A percentile compares a stretch with the other conserved stretches of the same genome.
Evolutionary conservation across 2,113 vertebrate species (phyloP).

Genomic region (Terrapene triunguis): DNA sequence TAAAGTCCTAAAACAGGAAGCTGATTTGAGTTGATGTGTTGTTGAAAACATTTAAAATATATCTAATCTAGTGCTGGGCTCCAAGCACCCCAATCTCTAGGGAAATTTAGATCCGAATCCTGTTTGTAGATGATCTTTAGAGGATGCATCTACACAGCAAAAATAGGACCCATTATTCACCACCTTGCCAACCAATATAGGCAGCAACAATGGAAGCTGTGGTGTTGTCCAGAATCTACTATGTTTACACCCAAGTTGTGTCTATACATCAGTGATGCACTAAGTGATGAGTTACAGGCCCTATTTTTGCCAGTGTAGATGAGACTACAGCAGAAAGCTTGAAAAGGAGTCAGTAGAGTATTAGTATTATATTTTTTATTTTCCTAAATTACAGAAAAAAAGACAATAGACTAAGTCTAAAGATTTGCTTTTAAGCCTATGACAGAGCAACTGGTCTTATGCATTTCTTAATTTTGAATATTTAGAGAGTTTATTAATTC

Average conservation of each 20-base stretch:
- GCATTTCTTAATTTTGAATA: not conserved
- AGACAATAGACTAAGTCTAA: not conserved
- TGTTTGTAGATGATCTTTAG: not conserved
- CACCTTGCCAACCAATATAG: not conserved
- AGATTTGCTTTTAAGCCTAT: not conserved
- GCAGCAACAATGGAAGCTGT: conserved; percentile 1
- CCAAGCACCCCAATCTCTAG: not conserved
- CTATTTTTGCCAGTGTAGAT: not conserved
- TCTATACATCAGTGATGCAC: not conserved
- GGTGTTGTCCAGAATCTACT: conserved; percentile 16
- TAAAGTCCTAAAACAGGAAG: not conserved
- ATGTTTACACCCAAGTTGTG: not conserved
- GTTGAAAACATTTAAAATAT: not conserved
- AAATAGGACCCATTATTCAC: not conserved
- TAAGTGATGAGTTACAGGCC: not conserved
- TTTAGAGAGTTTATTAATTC: conserved; percentile 29
- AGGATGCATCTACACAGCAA: not conserved
- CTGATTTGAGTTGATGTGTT: not conserved
- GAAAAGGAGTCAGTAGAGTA: not conserved
- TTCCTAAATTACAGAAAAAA: not conserved
- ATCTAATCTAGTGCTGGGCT: not conserved
- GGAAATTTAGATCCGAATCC: not conserved
- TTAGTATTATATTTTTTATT: not conserved
- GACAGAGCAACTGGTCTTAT: not conserved
- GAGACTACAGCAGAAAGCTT: accelerated